A percentile compares a stretch with the other conserved stretches of the same genome.
Evolutionary conservation across 2,113 vertebrate species (phyloP).

Genomic region (Coptodon rendalli): DNA sequence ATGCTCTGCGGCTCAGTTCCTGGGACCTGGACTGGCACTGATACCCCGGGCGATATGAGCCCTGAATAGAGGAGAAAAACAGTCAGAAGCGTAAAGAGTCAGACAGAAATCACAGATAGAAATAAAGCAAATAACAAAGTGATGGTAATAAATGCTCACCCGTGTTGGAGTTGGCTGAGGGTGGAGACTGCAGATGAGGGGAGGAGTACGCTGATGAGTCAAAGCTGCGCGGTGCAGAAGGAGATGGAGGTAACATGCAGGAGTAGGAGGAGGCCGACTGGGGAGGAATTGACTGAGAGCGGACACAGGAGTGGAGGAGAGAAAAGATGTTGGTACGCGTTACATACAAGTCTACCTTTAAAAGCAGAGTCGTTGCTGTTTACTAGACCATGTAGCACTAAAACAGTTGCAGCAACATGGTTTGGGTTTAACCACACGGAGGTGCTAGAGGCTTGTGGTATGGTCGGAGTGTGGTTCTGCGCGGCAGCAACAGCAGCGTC

Average conservation of each 20-base stretch:
- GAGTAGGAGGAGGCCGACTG: conserved; percentile 70
- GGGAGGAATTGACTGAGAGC: conserved; percentile 60
- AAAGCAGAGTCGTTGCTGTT: background rate
- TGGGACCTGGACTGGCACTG: conserved; percentile 77
- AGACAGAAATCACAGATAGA: background rate
- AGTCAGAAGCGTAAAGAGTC: background rate
- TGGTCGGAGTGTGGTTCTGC: background rate
- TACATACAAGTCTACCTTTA: background rate
- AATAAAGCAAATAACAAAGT: background rate
- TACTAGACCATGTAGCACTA: background rate
- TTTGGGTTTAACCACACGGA: conserved; percentile 14
- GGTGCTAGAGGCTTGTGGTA: conserved; percentile 10
- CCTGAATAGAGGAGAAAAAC: conserved; percentile 29
- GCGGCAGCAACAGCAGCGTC: background rate
- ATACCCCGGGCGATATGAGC: conserved; percentile 75
- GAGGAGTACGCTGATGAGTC: conserved; percentile 71
- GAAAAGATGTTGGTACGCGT: background rate
- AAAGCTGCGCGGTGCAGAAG: conserved; percentile 65
- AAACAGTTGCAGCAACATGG: background rate
- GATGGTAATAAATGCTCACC: conserved; percentile 44
- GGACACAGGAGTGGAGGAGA: background rate
- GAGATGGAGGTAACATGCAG: conserved; percentile 73
- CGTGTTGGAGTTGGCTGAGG: conserved; percentile 67
- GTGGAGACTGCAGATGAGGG: conserved; percentile 67
- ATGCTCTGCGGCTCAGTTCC: conserved; percentile 73